Evolutionary conservation across 2,113 vertebrate species (phyloP).

Genomic region (Peromyscus maniculatus): DNA sequence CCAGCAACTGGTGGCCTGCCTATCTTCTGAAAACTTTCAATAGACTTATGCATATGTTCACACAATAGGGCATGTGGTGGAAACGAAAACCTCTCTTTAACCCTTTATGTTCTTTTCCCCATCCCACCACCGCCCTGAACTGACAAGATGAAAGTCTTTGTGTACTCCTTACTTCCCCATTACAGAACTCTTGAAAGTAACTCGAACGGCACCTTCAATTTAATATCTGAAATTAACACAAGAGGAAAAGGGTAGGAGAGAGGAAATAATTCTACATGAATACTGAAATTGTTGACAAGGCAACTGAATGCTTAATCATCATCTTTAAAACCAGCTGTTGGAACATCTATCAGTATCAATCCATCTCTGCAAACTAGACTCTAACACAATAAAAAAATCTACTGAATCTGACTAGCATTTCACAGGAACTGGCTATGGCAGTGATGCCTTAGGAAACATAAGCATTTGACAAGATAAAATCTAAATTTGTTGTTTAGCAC

Average conservation of each 20-base stretch:
- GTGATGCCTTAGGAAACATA: constrained; percentile 29
- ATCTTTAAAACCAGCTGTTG: constrained; percentile 36
- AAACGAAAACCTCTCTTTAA: constrained; percentile 91
- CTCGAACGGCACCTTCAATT: constrained; percentile 73
- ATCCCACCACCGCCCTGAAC: constrained; percentile 60
- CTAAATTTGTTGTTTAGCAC: constrained; percentile 46
- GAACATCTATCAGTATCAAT: constrained; percentile 18
- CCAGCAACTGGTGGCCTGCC: constrained; percentile 96
- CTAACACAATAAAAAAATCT: constrained; percentile 45
- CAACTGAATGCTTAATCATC: constrained; percentile 42
- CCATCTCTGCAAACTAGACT: constrained; percentile 29
- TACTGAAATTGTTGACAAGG: neutral
- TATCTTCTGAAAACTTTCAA: constrained; percentile 92
- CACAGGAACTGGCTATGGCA: constrained; percentile 3
- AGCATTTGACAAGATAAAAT: constrained; percentile 34
- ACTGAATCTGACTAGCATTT: constrained; percentile 22
- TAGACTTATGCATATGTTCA: constrained; percentile 91
- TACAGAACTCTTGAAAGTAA: constrained; percentile 80
- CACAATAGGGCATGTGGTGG: constrained; percentile 92
- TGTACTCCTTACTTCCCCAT: constrained; percentile 65
- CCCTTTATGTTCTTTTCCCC: constrained; percentile 85
- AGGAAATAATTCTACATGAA: constrained; percentile 34
- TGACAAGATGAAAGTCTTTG: constrained; percentile 85
- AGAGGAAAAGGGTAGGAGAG: constrained; percentile 39
- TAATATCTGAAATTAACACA: constrained; percentile 76